Percentiles rank a stretch among this genome's conserved stretches.
Evolutionary conservation across 2,113 vertebrate genomes (phyloP).

Genomic region (Cololabis saira): DNA sequence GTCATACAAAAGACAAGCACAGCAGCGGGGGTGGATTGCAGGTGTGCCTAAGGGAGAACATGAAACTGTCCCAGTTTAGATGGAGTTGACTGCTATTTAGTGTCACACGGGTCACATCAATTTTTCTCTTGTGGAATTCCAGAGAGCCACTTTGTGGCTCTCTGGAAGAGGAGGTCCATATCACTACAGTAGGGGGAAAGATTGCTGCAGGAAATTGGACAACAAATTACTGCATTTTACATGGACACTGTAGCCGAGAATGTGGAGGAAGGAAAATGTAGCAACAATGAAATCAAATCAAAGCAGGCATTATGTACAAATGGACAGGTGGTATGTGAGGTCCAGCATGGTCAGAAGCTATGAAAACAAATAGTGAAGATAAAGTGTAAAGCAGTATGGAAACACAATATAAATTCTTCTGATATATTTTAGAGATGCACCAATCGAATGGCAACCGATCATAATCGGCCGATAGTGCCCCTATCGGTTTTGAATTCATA

Average conservation of each 20-base stretch:
- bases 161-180: conserved; percentile 23
- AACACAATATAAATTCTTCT: too few species aligned
- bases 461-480: too few species aligned
- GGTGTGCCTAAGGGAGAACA: conserved; percentile 58
- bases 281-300: conserved; percentile 15
- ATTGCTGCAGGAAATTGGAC: conserved; percentile 13
- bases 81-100: conserved; percentile 72
- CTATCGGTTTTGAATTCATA: too few species aligned
- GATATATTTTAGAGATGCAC: too few species aligned
- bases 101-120: conserved; percentile 61
- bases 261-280: conserved; percentile 11
- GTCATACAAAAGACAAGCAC: conserved; percentile 62
- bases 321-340: conserved; percentile 8
- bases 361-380: background rate
- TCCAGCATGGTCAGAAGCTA: background rate
- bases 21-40: conserved; percentile 59
- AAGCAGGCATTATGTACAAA: conserved; percentile 6
- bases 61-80: conserved; percentile 72
- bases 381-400: too few species aligned
- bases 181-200: conserved; percentile 29
- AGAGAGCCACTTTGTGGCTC: conserved; percentile 39
- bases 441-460: too few species aligned
- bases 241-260: conserved; percentile 50
- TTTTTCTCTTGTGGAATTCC: conserved; percentile 53
- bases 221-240: conserved; percentile 54